A percentile compares a stretch with the other conserved stretches of the same genome.
Conservation (phyloP, 1,140 invertebrate genomes). For the Drosophila guanche region DNA sequence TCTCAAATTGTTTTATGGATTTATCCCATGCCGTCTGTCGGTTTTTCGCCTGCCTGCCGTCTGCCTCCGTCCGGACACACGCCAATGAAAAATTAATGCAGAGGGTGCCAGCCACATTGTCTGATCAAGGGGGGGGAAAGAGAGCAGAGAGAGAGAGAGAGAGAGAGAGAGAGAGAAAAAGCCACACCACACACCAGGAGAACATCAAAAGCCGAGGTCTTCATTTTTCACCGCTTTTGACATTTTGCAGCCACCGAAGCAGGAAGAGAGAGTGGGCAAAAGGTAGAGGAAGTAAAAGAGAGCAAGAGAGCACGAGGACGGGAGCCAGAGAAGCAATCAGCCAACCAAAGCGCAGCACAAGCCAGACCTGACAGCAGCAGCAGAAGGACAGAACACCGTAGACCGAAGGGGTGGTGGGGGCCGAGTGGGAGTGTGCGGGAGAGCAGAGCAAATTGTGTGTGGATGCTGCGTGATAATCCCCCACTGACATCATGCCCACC, state of each 20-base stretch:
- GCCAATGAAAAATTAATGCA: slow-evolving; percentile 80
- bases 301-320: slow-evolving; percentile 3
- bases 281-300: too few species aligned
- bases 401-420: not conserved
- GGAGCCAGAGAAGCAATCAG: slow-evolving; percentile 73
- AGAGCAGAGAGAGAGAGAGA: not conserved
- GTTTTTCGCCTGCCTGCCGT: slow-evolving; percentile 11
- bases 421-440: not conserved
- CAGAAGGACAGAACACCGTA: slow-evolving; percentile 2
- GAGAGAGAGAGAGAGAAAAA: not conserved
- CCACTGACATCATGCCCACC: slow-evolving; percentile 9
- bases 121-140: slow-evolving; percentile 3
- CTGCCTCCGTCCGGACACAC: slow-evolving; percentile 52
- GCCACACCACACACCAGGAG: slow-evolving; percentile 29
- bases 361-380: slow-evolving; percentile 60
- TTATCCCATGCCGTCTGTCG: slow-evolving; percentile 47
- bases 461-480: not conserved
- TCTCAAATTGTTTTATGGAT: slow-evolving; percentile 82
- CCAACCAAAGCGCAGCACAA: slow-evolving; percentile 71
- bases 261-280: slow-evolving; percentile 2
- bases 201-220: slow-evolving; percentile 70
- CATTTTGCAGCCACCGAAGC: slow-evolving; percentile 72
- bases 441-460: too few species aligned
- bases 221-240: slow-evolving; percentile 82
- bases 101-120: slow-evolving; percentile 28